Evolutionary conservation across 2,113 vertebrate genomes (phyloP).

Genomic region (Ceyx margarethae): DNA sequence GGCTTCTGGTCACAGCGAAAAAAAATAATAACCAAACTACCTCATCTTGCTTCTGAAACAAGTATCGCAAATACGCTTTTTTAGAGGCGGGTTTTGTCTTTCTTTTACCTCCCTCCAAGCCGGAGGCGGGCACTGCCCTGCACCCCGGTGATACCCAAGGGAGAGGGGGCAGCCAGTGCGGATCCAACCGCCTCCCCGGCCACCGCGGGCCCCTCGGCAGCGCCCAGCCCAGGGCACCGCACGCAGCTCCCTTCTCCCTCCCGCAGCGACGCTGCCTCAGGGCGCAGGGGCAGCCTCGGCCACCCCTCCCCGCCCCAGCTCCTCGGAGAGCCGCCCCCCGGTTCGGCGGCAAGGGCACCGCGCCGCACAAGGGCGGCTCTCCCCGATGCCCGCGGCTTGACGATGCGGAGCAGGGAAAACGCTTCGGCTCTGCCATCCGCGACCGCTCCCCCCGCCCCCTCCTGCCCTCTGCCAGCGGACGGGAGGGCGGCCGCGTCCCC

Average conservation of each 20-base stretch:
- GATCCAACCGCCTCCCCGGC: background rate
- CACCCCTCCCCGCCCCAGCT: background rate
- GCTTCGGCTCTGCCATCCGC: no score
- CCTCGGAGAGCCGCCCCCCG: background rate
- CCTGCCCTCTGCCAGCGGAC: no score
- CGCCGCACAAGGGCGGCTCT: background rate
- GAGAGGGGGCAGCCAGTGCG: background rate
- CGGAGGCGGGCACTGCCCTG: background rate
- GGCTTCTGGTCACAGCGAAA: background rate
- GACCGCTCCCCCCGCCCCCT: no score
- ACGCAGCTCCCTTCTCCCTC: background rate
- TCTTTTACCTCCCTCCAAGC: background rate
- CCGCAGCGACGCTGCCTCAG: background rate
- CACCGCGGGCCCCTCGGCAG: background rate
- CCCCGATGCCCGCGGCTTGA: background rate
- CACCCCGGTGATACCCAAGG: conserved; percentile 40
- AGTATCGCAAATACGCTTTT: background rate
- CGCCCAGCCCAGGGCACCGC: background rate
- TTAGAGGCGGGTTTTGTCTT: background rate
- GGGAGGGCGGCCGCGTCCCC: no score
- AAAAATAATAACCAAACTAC: fast-evolving
- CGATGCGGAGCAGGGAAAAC: background rate
- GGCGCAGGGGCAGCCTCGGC: background rate
- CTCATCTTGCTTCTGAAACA: background rate
- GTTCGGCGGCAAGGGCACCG: no score